Evolutionary conservation across 1,140 invertebrate genomes (phyloP).

Genomic region (Trichonephila clavipes): DNA sequence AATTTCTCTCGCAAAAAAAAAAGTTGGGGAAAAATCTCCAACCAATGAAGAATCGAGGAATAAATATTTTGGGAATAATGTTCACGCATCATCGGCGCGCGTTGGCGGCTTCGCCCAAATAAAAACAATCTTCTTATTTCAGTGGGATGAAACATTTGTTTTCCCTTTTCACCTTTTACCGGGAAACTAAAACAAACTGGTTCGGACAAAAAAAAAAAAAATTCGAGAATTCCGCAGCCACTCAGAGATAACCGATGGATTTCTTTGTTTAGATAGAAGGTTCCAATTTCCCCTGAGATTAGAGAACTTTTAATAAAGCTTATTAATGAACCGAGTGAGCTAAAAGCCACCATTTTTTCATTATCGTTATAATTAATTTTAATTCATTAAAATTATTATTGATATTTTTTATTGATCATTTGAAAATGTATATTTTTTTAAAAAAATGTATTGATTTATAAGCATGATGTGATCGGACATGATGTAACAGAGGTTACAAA

Average conservation of each 20-base stretch:
- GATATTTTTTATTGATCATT: too few species aligned
- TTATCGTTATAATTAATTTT: too few species aligned
- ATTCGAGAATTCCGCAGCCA: background rate
- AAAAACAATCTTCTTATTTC: constrained; percentile 21
- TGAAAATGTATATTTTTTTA: too few species aligned
- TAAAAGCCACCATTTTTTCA: too few species aligned
- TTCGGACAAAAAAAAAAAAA: too few species aligned
- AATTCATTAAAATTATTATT: too few species aligned
- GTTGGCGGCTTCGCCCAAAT: background rate
- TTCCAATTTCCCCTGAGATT: background rate
- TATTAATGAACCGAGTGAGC: too few species aligned
- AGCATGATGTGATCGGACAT: too few species aligned
- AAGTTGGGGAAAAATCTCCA: background rate
- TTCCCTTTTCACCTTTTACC: constrained; percentile 37
- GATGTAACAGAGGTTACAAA: too few species aligned
- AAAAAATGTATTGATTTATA: too few species aligned
- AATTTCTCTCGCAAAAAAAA: constrained; percentile 57
- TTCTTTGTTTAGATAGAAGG: background rate
- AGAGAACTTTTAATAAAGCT: too few species aligned
- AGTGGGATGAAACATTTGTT: background rate
- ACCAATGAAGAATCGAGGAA: constrained; percentile 14
- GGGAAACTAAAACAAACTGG: constrained; percentile 7
- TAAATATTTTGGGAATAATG: constrained; percentile 22
- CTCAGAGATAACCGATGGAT: too few species aligned
- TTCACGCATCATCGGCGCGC: background rate